These are phyloP conservation scores for Microcebus lehilahytsara DNA, from an alignment of 2,113 vertebrate genomes.

Conservation along the genomic window DNA sequence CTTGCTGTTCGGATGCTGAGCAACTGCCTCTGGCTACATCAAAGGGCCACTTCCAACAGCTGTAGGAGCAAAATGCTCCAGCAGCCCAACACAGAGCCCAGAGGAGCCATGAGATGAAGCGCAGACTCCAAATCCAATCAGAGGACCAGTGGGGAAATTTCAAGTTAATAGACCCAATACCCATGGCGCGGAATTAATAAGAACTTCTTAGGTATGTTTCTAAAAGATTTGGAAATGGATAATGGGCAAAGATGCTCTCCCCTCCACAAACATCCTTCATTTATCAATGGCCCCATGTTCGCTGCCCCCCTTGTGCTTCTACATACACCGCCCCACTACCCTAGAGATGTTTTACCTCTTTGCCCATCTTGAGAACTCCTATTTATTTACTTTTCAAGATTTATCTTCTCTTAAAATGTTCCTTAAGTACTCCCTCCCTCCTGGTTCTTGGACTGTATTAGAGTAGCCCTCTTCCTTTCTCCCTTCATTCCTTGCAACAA, in stretches of 20 bases:
- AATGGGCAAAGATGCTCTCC: neutral
- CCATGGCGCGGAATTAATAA: neutral
- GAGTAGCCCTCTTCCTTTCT: neutral
- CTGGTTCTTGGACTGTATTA: neutral
- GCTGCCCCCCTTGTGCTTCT: neutral
- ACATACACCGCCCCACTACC: neutral
- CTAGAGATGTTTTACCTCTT: neutral
- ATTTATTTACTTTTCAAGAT: neutral
- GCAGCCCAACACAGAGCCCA: neutral
- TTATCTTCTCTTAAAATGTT: neutral
- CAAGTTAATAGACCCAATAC: neutral
- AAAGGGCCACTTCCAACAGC: slow-evolving; percentile 39
- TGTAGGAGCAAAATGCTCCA: slow-evolving; percentile 27
- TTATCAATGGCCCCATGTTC: neutral
- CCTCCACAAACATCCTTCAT: neutral
- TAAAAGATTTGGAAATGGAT: neutral
- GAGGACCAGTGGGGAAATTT: neutral
- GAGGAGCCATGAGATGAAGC: slow-evolving; percentile 16
- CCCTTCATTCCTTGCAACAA: neutral
- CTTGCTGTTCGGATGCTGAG: slow-evolving; percentile 64
- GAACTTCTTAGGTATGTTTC: neutral
- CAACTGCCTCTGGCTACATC: slow-evolving; percentile 69
- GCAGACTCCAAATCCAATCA: neutral
- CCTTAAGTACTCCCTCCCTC: neutral
- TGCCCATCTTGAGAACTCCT: neutral